Percentiles rank a stretch among this genome's conserved stretches.
Conservation (phyloP, 2,888 invertebrate species). For the Cantharis lateralis region DNA sequence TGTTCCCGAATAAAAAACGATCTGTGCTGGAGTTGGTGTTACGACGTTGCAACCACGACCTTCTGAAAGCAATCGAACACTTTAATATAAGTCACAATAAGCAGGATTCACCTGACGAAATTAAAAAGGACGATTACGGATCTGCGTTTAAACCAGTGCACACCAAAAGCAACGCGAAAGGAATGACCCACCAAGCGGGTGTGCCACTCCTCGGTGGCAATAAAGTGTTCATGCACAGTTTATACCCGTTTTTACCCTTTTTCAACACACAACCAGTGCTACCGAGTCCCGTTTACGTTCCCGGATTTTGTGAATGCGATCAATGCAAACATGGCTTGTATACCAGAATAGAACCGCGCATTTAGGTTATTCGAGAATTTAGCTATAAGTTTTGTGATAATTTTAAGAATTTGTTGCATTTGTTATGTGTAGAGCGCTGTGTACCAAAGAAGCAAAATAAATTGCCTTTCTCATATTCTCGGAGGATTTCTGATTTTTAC, state of each 20-base stretch:
- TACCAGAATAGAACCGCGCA: slow-evolving; percentile 43
- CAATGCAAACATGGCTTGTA: slow-evolving; percentile 53
- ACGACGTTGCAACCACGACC: slow-evolving; percentile 88
- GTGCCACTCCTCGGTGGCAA: slow-evolving; percentile 50
- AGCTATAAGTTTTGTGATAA: neutral
- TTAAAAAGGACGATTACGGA: slow-evolving; percentile 38
- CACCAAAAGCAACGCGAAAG: slow-evolving; percentile 26
- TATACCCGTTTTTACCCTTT: slow-evolving; percentile 55
- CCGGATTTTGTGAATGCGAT: slow-evolving; percentile 56
- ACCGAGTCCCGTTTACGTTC: slow-evolving; percentile 55
- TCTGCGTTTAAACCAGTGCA: slow-evolving; percentile 54
- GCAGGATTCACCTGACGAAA: slow-evolving; percentile 25
- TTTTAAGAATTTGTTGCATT: neutral
- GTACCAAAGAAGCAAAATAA: neutral
- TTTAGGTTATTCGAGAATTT: slow-evolving; percentile 14
- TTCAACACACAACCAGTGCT: slow-evolving; percentile 54
- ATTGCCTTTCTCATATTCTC: neutral
- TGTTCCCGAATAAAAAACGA: slow-evolving; percentile 89
- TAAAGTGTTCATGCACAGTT: slow-evolving; percentile 54
- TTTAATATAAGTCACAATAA: slow-evolving; percentile 60
- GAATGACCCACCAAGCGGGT: slow-evolving; percentile 41
- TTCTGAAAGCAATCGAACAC: slow-evolving; percentile 88
- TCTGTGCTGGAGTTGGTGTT: slow-evolving; percentile 89
- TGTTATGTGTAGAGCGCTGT: neutral
- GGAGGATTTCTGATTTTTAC: neutral